These are phyloP conservation scores for Cecidostiba fungosa DNA, from an alignment of 2,888 invertebrate species.

Conservation along the genomic window DNA sequence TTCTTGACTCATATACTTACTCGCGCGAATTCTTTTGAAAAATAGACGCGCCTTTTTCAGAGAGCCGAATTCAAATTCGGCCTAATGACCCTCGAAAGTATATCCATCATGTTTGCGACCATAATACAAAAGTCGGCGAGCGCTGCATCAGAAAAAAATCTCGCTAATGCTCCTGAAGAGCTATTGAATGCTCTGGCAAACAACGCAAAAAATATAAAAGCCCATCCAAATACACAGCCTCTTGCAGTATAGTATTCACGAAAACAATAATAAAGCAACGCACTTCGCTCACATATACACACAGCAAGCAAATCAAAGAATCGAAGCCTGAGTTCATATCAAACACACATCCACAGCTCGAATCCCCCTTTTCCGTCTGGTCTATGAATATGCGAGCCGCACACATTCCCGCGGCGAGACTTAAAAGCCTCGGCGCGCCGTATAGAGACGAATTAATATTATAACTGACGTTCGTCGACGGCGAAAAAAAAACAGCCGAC, in stretches of 20 bases:
- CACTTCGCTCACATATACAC: not conserved
- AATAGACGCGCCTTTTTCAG: not conserved
- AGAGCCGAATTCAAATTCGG: not conserved
- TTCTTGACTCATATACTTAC: not conserved
- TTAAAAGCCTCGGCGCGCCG: not conserved
- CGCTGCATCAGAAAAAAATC: not conserved
- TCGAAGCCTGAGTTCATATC: not conserved
- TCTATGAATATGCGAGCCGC: not conserved
- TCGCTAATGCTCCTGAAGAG: slow-evolving; percentile 11
- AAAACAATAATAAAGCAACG: slow-evolving; percentile 4
- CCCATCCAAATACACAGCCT: not conserved
- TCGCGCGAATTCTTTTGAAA: not conserved
- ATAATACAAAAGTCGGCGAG: not conserved
- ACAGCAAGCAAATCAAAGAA: not conserved
- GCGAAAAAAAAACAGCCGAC: not conserved
- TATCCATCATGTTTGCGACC: too few species aligned
- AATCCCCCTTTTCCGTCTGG: not conserved
- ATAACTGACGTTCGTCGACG: not conserved
- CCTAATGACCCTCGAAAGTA: not conserved
- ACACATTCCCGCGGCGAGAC: not conserved
- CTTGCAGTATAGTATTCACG: not conserved
- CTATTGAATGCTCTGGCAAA: too few species aligned
- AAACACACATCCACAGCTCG: not conserved
- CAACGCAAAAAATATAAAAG: not conserved
- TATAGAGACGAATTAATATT: not conserved